Evolutionary conservation across 2,888 invertebrate species (phyloP), one percentile per base, ranked within the genome.

Genomic region (Hesperia comma): DNA sequence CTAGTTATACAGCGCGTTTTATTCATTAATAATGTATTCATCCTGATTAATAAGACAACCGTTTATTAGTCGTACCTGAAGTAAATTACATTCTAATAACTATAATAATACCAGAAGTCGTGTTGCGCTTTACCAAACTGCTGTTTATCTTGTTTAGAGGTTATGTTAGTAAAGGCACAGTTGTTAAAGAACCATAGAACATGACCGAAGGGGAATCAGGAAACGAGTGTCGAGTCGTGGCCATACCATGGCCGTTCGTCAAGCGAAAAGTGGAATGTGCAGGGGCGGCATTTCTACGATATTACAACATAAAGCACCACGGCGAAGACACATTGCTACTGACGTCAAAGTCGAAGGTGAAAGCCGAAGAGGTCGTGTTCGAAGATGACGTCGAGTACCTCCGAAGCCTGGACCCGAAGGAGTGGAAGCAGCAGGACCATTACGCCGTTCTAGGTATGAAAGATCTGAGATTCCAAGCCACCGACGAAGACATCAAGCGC

Each of bases 391-490:
- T 97, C 8, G 95, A 95, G 67, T 98, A 97, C 84, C 93, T 99
- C 70, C 94, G 97, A 73, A 97, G 97, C 69, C 92, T 99, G 72
- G 98, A 99, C 89, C 99, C 99, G 2, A 98, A 97, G 85, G 97
- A 98, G 79, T 99, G 99, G 99, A 99, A 99, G 93, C 95, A 97
- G 78, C 99, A 99, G 90, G 99, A 99, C 87, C 99, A 99, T 86
- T 99, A 99, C 88, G 96, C 96, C 43, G 98, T 99, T 15, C 92
- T 99, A 69, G 99, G 99, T 61, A 94, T 99, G 77, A 95, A 95
- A 76, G 95, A 95, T 70, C 88, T 96, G 61, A 94, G 99, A 68
- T 95, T 95, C 85, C 95, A 95, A 84, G 99, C 99, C 0, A 96
- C 97, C 0, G 97, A 98, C 75, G 98, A 98, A 69, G 97, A 99